Evolutionary conservation across 2,888 invertebrate species (phyloP), one percentile per base, ranked within the genome.

Genomic region (Strigamia maritima): DNA sequence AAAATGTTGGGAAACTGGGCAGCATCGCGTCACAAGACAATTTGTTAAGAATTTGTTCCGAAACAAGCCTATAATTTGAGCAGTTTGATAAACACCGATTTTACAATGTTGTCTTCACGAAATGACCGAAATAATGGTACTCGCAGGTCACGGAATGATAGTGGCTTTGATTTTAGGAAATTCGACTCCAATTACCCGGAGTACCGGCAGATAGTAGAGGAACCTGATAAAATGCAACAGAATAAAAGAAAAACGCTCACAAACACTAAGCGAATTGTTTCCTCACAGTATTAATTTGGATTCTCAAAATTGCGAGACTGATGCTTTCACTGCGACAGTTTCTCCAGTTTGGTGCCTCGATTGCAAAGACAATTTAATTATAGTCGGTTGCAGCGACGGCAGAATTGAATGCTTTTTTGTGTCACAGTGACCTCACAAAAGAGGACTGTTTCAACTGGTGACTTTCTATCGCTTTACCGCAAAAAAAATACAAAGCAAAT

Each of bases 301-400:
- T 26, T n/a, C n/a, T n/a, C n/a, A n/a, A n/a, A 54, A 38, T 22
- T 26, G 28, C 22, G 49, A 22, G 10, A 12, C 75, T 14, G 60
- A 60, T 7, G 7, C 22, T 3, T 6, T 8, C 22, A 7, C n/a
- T n/a, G 7, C 26, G 19, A 7, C 31, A 35, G 81, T 83, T 24
- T 91, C 94, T 79, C 92, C 95, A 0, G 92, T 98, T 81, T 98
- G 98, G 98, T 95, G 96, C 85, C 90, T 97, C 87, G 95, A 96
- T 86, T 94, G 93, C 86, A 90, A 92, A 83, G 94, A 95, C 84
- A 94, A 94, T 88, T 90, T 97, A 77, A 91, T 97, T 83, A 93
- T 93, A 38, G 89, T 95, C 80, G 97, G 98, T 0, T 97, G 97
- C 87, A 93, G 94, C 0, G 92, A 94, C 85, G 97, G 97, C 0